Base-by-base conservation (phyloP, 2,113 vertebrate species). In the Ptilorrhoa leucosticta region DNA sequence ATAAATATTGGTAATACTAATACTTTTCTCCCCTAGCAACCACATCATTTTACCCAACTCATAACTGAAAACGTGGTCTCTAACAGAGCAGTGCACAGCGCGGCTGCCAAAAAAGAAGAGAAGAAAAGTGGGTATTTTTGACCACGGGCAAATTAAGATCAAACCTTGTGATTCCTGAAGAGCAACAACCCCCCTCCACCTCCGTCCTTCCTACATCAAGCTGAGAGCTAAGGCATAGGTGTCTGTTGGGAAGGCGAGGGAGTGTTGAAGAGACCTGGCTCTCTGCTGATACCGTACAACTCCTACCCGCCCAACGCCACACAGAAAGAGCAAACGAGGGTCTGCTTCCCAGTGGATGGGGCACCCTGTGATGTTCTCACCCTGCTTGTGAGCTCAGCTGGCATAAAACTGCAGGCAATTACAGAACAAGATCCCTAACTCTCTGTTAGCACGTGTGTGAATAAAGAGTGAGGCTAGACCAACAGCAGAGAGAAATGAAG, bases 21-120 rank as follows among this genome's bases (percentile, higher is more conserved):
- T 61, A 77, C 51, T 78, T 80, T 70, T 58, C 63, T 91, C 60
- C 23, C 92, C 26, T 93, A 75, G 96, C 88, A 97, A 95, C 92
- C 39, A 70, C 53, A 90, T 76, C 26, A 37, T 68, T 94, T 93
- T 75, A 78, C 28, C 13, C 33, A 82, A 83, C 33, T 48, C 42
- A 11, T 44, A 90, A 60, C 9, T 86, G 76, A 65, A 95, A 77
- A 70, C 0, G 5, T 37, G 50, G 70, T 42, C 45, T 30, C 54
- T 48, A 84, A 61, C 31, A 65, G 39, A 84, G 31, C 15, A 21
- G 22, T 13, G 21, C 30, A 75, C n/a, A 68, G 57, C 10, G 56
- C 0, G 0, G 44, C 16, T 7, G 1, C 23, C 54, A 54, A 28
- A 13, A 83, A 68, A 83, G n/a, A 7, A 33, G 35, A 65, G 33